Percentiles rank a stretch among this genome's conserved stretches.
Conservation (phyloP, 2,113 vertebrate species). For the Furnarius figulus region DNA sequence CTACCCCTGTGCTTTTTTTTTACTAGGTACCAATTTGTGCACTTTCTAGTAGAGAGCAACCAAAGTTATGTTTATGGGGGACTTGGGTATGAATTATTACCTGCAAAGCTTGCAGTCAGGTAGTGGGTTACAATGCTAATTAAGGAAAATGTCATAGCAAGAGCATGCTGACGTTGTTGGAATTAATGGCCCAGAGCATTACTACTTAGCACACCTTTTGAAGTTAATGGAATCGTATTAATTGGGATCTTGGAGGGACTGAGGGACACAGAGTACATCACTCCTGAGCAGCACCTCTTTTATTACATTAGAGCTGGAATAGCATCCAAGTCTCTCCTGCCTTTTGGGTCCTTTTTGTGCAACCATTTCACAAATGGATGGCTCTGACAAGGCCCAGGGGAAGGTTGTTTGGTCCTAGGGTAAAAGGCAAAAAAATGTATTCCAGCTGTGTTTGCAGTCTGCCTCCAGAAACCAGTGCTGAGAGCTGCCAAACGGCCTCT, state of each 20-base stretch:
- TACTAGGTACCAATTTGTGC: not conserved
- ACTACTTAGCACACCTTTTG: constrained; percentile 62
- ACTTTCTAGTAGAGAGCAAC: not conserved
- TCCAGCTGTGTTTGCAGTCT: not conserved
- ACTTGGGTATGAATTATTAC: constrained; percentile 48
- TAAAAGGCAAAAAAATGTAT: constrained; percentile 9
- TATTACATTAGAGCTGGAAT: constrained; percentile 34
- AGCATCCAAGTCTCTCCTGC: constrained; percentile 37
- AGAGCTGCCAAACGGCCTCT: not conserved
- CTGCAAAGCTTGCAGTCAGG: constrained; percentile 48
- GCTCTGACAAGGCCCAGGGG: not conserved
- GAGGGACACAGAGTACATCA: constrained; percentile 42
- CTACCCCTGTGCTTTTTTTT: not conserved
- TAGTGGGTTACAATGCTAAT: constrained; percentile 59
- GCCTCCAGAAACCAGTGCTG: not conserved
- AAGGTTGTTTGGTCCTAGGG: not conserved
- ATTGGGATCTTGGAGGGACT: constrained; percentile 61
- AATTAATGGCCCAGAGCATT: constrained; percentile 72
- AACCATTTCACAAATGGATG: constrained; percentile 45
- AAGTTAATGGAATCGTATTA: constrained; percentile 73
- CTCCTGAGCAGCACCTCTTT: constrained; percentile 45
- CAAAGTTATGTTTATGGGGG: constrained; percentile 32
- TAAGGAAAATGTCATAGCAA: constrained; percentile 68
- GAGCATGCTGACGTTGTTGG: constrained; percentile 62
- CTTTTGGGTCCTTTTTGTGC: not conserved